A percentile compares a stretch with the other conserved stretches of the same genome.
Evolutionary conservation across 2,797 vertebrate genomes (phyloP).

Genomic region (Capromys pilorides): DNA sequence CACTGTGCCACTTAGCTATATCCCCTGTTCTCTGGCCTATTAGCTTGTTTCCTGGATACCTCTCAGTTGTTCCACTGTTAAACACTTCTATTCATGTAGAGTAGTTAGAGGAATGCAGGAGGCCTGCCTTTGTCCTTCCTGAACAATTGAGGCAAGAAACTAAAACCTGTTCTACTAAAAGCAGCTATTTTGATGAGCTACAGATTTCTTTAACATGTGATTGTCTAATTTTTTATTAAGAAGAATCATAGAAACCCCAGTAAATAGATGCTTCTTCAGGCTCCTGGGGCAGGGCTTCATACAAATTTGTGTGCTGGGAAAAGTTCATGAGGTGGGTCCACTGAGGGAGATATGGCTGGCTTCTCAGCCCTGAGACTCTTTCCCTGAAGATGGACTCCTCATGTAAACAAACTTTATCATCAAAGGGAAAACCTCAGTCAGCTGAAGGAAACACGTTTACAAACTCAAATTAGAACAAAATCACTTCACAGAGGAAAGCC

Average conservation of each 20-base stretch:
- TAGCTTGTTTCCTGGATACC: not conserved
- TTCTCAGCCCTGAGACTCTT: slow-evolving; percentile 9
- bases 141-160: not conserved
- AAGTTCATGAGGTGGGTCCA: not conserved
- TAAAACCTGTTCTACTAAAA: not conserved
- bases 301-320: not conserved
- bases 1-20: no score
- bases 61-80: not conserved
- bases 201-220: not conserved
- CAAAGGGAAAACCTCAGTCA: slow-evolving; percentile 57
- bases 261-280: not conserved
- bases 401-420: slow-evolving; percentile 61
- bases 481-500: slow-evolving; percentile 66
- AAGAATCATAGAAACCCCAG: not conserved
- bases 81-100: not conserved
- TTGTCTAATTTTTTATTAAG: not conserved
- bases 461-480: slow-evolving; percentile 68
- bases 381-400: slow-evolving; percentile 40
- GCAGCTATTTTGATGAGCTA: not conserved
- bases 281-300: not conserved
- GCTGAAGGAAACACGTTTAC: slow-evolving; percentile 70
- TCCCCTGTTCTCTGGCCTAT: not conserved
- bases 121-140: not conserved
- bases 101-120: not conserved
- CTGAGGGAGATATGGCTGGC: not conserved